Evolutionary conservation across 2,888 invertebrate species (phyloP).

Genomic region (Automeris io): DNA sequence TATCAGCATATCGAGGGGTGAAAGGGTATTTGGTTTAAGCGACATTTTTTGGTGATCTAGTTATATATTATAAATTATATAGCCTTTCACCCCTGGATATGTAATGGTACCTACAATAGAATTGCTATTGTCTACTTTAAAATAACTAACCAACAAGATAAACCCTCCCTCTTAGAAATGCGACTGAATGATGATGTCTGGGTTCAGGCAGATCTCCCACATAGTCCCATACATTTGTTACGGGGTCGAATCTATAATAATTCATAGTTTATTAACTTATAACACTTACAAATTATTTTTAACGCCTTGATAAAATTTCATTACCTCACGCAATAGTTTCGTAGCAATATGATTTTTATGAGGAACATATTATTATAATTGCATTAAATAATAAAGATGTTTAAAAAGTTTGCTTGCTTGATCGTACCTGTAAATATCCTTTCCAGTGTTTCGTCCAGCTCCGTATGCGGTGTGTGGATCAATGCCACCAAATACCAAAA

Average conservation of each 20-base stretch:
- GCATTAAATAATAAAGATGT: not conserved
- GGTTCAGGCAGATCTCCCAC: conserved; percentile 83
- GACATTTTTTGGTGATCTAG: no score
- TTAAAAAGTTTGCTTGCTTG: not conserved
- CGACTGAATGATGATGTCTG: conserved; percentile 82
- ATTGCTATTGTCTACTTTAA: not conserved
- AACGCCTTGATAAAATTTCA: not conserved
- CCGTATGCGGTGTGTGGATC: conserved; percentile 80
- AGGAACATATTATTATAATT: not conserved
- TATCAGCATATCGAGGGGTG: no score
- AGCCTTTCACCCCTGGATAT: no score
- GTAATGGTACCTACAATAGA: no score
- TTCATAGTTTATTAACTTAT: no score
- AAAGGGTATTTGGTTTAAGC: no score
- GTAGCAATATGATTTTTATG: not conserved
- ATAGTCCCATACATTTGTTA: conserved; percentile 80
- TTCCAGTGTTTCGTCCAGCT: conserved; percentile 75
- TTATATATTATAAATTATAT: no score
- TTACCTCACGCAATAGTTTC: not conserved
- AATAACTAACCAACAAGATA: conserved; percentile 78
- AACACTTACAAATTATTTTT: not conserved
- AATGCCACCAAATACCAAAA: conserved; percentile 82
- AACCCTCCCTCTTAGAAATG: conserved; percentile 79
- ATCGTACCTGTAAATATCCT: conserved; percentile 73
- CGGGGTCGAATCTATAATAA: conserved; percentile 69